Evolutionary conservation across 2,888 invertebrate species (phyloP).

Genomic region (Balanococcus diminutus): DNA sequence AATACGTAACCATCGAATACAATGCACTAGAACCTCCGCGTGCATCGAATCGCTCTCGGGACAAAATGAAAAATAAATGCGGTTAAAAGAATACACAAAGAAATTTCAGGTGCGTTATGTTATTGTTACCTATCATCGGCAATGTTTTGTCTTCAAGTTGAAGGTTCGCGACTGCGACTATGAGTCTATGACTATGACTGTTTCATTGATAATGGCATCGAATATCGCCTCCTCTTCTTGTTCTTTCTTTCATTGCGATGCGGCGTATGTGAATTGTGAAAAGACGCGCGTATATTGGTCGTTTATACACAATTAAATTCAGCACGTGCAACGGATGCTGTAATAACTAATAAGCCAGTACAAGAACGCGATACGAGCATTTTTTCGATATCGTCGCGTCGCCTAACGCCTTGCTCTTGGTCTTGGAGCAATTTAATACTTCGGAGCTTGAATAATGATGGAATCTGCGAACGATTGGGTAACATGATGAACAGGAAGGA

Average conservation of each 20-base stretch:
- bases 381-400: background rate
- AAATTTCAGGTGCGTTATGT: slow-evolving; percentile 19
- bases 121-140: background rate
- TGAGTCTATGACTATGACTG: slow-evolving; percentile 1
- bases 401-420: background rate
- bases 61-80: slow-evolving; percentile 27
- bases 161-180: slow-evolving; percentile 31
- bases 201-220: slow-evolving; percentile 30
- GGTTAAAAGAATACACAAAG: slow-evolving; percentile 16
- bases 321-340: slow-evolving; percentile 14
- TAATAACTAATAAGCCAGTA: background rate
- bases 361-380: background rate
- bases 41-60: background rate
- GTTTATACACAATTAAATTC: slow-evolving; percentile 9
- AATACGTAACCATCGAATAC: background rate
- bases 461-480: background rate
- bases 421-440: background rate
- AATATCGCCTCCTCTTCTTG: background rate
- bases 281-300: background rate
- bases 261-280: slow-evolving; percentile 6
- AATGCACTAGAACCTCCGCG: too few relatives aligned
- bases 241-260: slow-evolving; percentile 1
- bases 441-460: background rate
- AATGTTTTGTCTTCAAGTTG: slow-evolving; percentile 33
- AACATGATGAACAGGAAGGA: background rate